These are phyloP conservation scores for Pterocles gutturalis DNA, from an alignment of 2,113 vertebrate genomes.

Conservation along the genomic window DNA sequence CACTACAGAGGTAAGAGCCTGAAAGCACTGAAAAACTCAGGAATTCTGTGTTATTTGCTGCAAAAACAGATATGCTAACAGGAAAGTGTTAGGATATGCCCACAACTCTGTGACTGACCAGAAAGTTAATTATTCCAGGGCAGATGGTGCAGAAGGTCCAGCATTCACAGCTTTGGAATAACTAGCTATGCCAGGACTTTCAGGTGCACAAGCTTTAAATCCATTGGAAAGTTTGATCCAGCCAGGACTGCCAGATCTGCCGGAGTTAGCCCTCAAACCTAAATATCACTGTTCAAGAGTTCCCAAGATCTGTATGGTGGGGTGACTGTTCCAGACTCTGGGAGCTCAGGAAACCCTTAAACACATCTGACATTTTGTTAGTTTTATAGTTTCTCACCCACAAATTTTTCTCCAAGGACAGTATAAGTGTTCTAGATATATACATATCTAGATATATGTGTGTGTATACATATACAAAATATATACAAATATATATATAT, in stretches of 20 bases:
- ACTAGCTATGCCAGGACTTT: background rate
- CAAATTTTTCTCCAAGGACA: background rate
- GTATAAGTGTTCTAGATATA: background rate
- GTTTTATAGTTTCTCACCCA: background rate
- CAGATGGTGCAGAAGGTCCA: background rate
- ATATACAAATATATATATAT: background rate
- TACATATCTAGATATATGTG: too few species aligned
- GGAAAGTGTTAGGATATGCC: background rate
- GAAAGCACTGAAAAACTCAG: background rate
- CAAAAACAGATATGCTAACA: background rate
- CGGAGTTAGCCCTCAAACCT: background rate
- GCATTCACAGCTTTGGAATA: background rate
- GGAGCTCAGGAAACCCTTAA: background rate
- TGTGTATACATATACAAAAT: too few species aligned
- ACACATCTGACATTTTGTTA: background rate
- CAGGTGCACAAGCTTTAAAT: rapidly evolving
- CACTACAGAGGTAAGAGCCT: background rate
- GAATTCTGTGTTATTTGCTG: background rate
- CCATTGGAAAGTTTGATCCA: background rate
- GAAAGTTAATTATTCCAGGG: background rate
- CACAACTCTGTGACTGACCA: background rate
- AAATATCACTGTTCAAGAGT: background rate
- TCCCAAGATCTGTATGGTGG: background rate
- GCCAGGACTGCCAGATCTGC: background rate
- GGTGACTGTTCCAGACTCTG: background rate